Evolutionary conservation across 1,140 invertebrate genomes (phyloP).

Genomic region (Pararge aegeria): DNA sequence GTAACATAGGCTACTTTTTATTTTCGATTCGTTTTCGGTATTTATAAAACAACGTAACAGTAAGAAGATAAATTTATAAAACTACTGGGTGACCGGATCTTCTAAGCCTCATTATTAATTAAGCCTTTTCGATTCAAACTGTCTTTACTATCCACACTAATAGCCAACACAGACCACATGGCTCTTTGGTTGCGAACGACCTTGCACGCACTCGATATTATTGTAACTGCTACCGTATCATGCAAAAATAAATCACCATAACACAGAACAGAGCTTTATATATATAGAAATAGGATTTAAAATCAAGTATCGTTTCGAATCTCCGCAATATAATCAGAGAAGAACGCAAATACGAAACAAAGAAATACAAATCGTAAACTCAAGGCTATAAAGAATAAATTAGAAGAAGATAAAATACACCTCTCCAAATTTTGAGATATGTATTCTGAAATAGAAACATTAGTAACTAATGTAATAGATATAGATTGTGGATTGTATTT

Average conservation of each 20-base stretch:
- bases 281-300: conserved; percentile 1
- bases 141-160: conserved; percentile 16
- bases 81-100: too few relatives aligned
- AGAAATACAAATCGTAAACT: not conserved
- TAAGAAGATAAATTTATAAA: too few relatives aligned
- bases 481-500: not conserved
- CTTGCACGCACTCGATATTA: conserved; percentile 31
- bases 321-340: not conserved
- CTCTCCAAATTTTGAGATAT: not conserved
- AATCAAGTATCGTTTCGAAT: not conserved
- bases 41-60: too few relatives aligned
- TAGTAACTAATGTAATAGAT: not conserved
- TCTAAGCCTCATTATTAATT: too few relatives aligned
- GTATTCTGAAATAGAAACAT: conserved; percentile 1
- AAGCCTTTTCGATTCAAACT: too few relatives aligned
- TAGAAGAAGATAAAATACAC: not conserved
- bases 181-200: conserved; percentile 9
- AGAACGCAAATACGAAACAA: not conserved
- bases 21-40: too few relatives aligned
- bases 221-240: conserved; percentile 11
- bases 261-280: not conserved
- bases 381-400: not conserved
- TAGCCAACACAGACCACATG: conserved; percentile 31
- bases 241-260: not conserved
- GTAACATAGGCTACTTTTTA: too few relatives aligned